phyloP scores from a whole-genome alignment of 2,888 invertebrate genomes.

The Pandemis heparana region DNA sequence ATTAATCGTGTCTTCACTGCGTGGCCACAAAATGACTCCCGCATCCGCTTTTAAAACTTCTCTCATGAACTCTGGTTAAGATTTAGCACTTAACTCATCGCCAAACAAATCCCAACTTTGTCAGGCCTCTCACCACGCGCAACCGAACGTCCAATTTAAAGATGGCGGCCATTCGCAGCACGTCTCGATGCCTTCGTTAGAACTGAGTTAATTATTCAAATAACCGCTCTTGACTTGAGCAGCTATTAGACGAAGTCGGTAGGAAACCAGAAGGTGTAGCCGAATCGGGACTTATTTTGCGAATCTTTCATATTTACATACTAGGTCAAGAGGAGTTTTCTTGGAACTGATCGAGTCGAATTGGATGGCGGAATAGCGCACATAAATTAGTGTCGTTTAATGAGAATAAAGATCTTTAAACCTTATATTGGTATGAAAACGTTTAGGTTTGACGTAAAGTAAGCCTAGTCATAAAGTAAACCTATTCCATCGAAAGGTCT shows the following conservation, averaged over 20 bases:
- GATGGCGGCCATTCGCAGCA: slow-evolving; percentile 36
- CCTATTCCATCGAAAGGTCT: too few species aligned
- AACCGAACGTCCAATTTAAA: slow-evolving; percentile 22
- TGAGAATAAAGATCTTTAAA: too few species aligned
- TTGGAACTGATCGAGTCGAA: not conserved
- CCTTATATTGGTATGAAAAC: too few species aligned
- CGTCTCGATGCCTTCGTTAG: slow-evolving; percentile 42
- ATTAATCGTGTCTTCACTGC: too few species aligned
- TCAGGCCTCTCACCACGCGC: not conserved
- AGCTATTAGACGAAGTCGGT: slow-evolving; percentile 28
- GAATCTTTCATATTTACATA: slow-evolving; percentile 17
- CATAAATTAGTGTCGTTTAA: not conserved
- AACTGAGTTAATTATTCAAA: slow-evolving; percentile 51
- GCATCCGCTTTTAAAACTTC: not conserved
- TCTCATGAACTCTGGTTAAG: not conserved
- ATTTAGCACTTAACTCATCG: not conserved
- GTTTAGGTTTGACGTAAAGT: too few species aligned
- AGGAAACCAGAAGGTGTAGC: not conserved
- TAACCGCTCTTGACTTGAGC: slow-evolving; percentile 47
- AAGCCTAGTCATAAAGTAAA: too few species aligned
- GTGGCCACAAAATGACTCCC: too few species aligned
- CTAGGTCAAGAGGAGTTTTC: not conserved
- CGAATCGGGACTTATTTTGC: slow-evolving; percentile 18
- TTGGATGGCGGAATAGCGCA: not conserved
- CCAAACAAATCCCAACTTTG: slow-evolving; percentile 5